Evolutionary conservation across 2,113 vertebrate species (phyloP).

Genomic region (Anolis sagrei): DNA sequence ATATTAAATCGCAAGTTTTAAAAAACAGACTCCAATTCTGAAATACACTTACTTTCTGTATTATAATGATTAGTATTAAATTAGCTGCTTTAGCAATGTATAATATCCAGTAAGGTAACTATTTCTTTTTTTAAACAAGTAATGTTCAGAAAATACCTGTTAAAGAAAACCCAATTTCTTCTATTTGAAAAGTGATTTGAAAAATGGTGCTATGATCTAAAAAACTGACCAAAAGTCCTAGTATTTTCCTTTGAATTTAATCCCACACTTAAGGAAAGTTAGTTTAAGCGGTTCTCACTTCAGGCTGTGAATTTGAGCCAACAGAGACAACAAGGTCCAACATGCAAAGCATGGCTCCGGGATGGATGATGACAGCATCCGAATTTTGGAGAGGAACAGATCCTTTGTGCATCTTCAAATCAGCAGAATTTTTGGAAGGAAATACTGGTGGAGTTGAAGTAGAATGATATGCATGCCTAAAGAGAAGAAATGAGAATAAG

Average conservation of each 20-base stretch:
- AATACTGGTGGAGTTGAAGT: slow-evolving; percentile 84
- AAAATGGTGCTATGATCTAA: not conserved
- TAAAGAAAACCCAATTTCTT: too few relatives aligned
- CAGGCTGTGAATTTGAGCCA: slow-evolving; percentile 89
- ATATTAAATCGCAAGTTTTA: not conserved
- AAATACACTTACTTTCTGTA: not conserved
- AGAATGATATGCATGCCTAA: slow-evolving; percentile 89
- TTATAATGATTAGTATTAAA: not conserved
- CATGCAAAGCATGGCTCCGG: slow-evolving; percentile 93
- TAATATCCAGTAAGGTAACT: not conserved
- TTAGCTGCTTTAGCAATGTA: not conserved
- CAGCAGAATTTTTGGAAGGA: slow-evolving; percentile 83
- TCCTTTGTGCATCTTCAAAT: slow-evolving; percentile 85
- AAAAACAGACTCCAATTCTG: not conserved
- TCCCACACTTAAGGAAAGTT: not conserved
- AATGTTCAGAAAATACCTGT: not conserved
- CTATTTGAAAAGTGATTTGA: not conserved
- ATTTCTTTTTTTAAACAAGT: not conserved
- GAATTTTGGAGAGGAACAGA: slow-evolving; percentile 75
- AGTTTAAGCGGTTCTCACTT: slow-evolving; percentile 78
- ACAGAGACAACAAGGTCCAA: slow-evolving; percentile 95
- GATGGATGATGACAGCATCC: slow-evolving; percentile 93
- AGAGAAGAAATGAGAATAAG: slow-evolving; percentile 38
- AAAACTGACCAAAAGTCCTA: not conserved
- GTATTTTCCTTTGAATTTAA: not conserved